Conservation (phyloP, 64 coral and sea anemone genomes). For the Acropora tenuis region DNA sequence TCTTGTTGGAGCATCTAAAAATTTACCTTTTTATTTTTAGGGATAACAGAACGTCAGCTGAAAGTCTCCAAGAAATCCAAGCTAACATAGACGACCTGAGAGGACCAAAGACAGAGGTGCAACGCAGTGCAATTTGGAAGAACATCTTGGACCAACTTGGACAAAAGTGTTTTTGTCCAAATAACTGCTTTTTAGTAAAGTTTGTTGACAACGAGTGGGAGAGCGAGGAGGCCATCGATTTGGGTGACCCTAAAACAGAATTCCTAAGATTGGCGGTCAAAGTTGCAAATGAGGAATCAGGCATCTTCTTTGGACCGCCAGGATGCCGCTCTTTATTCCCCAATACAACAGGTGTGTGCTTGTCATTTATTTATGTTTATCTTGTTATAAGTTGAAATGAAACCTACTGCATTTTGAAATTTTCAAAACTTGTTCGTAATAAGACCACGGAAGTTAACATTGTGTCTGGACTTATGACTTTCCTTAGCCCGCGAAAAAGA, state of each 20-base stretch:
- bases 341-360: neutral
- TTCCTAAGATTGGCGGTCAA: constrained; percentile 39
- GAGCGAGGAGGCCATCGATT: constrained; percentile 49
- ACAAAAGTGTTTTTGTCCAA: constrained; percentile 14
- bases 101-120: constrained; percentile 9
- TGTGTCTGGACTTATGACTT: too few relatives aligned
- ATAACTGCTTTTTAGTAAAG: constrained; percentile 9
- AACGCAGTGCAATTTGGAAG: neutral
- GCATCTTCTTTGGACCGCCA: constrained; percentile 25
- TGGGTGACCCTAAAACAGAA: constrained; percentile 38
- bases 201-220: constrained; percentile 49
- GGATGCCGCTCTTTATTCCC: neutral
- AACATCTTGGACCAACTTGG: constrained; percentile 10
- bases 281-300: constrained; percentile 24
- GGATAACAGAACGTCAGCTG: too few relatives aligned
- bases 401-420: too few relatives aligned
- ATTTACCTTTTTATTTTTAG: too few relatives aligned
- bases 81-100: neutral
- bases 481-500: neutral
- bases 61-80: neutral
- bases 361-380: too few relatives aligned
- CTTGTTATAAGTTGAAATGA: too few relatives aligned
- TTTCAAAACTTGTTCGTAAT: too few relatives aligned
- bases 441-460: too few relatives aligned
- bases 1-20: too few relatives aligned